Evolutionary conservation across 2,888 invertebrate genomes (phyloP).

Genomic region (Agrotis segetum): DNA sequence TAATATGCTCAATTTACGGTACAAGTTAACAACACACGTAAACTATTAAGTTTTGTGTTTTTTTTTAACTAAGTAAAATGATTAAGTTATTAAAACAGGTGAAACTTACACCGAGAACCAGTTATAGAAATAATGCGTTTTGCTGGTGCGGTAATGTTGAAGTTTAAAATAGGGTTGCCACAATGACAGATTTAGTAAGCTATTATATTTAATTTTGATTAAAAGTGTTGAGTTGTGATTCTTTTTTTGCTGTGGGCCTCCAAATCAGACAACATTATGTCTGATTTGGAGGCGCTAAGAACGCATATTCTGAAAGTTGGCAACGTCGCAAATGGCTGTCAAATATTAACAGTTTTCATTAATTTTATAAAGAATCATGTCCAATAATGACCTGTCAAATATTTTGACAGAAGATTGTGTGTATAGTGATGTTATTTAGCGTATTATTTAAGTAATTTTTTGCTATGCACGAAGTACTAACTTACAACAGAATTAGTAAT

Average conservation of each 20-base stretch:
- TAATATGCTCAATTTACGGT: conserved; percentile 46
- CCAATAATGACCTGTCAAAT: no score
- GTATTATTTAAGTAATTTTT: no score
- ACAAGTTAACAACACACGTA: conserved; percentile 31
- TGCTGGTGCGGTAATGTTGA: conserved; percentile 17
- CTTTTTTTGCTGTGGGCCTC: background rate
- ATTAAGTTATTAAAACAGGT: conserved; percentile 60
- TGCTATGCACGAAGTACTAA: no score
- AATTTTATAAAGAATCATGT: no score
- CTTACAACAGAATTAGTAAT: no score
- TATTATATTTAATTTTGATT: background rate
- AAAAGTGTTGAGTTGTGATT: background rate
- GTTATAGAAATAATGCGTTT: conserved; percentile 38
- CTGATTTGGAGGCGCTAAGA: background rate
- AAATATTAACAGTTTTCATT: no score
- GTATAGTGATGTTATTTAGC: no score
- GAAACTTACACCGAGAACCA: conserved; percentile 39
- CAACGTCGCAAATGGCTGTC: no score
- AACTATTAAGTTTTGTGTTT: conserved; percentile 44
- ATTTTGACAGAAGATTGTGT: no score
- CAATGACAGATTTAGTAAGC: background rate
- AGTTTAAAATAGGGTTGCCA: conserved; percentile 51
- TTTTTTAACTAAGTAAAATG: conserved; percentile 47
- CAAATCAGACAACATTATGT: no score
- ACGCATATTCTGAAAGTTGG: no score